These are phyloP conservation scores for Notolabrus celidotus DNA, from an alignment of 2,797 vertebrate species.

Conservation along the genomic window DNA sequence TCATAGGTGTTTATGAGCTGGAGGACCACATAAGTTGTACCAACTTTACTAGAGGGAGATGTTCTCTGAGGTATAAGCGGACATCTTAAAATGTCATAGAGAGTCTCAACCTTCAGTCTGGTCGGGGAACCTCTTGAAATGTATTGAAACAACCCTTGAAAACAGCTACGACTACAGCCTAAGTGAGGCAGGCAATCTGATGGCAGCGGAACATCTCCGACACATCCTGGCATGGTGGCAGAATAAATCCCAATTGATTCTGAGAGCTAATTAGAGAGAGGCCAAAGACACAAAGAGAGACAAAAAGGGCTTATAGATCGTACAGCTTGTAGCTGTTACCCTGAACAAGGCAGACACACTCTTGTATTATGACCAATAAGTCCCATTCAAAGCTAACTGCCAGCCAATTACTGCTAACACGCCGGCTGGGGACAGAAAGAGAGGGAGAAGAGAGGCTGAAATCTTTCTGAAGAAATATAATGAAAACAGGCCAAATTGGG, in stretches of 20 bases:
- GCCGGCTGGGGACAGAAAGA: slow-evolving; percentile 12
- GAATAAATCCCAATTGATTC: slow-evolving; percentile 68
- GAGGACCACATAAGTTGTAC: background rate
- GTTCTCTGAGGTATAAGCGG: background rate
- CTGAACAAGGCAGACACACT: slow-evolving; percentile 51
- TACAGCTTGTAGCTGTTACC: slow-evolving; percentile 57
- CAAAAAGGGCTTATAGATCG: slow-evolving; percentile 55
- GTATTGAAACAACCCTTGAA: background rate
- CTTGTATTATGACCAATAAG: slow-evolving; percentile 57
- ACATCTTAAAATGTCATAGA: background rate
- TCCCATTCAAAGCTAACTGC: slow-evolving; percentile 55
- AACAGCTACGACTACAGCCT: background rate
- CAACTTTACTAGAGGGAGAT: background rate
- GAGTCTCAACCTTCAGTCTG: background rate
- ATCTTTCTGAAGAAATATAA: slow-evolving; percentile 23
- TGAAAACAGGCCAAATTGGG: slow-evolving; percentile 28
- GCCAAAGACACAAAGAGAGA: slow-evolving; percentile 62
- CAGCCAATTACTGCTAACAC: slow-evolving; percentile 53
- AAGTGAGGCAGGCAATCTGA: slow-evolving; percentile 22
- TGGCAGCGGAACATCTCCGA: slow-evolving; percentile 35
- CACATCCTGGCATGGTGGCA: slow-evolving; percentile 27
- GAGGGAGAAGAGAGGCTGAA: slow-evolving; percentile 22
- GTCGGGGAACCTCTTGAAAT: background rate
- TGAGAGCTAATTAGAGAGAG: slow-evolving; percentile 67
- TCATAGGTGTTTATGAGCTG: background rate